These are phyloP conservation scores for Agelaius phoeniceus DNA, from an alignment of 2,113 vertebrate species.

Conservation along the genomic window DNA sequence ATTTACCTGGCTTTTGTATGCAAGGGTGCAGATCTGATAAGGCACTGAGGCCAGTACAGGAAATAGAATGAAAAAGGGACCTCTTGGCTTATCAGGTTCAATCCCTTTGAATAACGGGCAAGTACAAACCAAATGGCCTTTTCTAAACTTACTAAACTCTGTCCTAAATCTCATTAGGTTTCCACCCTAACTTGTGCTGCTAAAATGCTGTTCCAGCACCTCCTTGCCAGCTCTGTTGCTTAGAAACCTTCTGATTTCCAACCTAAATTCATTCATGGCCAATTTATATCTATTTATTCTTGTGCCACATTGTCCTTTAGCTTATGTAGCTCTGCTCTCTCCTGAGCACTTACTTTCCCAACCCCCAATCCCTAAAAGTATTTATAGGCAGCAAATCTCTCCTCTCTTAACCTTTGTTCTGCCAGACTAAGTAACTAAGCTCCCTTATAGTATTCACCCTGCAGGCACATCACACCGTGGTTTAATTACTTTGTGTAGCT, in stretches of 20 bases:
- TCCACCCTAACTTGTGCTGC: background rate
- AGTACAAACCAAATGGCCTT: constrained; percentile 50
- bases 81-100: constrained; percentile 32
- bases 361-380: constrained; percentile 31
- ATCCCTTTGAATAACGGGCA: constrained; percentile 33
- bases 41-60: background rate
- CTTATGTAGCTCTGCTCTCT: constrained; percentile 31
- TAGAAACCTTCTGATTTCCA: constrained; percentile 66
- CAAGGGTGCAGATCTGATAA: background rate
- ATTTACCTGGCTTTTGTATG: background rate
- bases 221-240: constrained; percentile 49
- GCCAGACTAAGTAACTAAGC: constrained; percentile 43
- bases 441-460: constrained; percentile 36
- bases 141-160: constrained; percentile 51
- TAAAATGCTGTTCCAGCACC: constrained; percentile 44
- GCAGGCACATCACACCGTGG: background rate
- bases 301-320: constrained; percentile 53
- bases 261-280: constrained; percentile 57
- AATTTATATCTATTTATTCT: constrained; percentile 70
- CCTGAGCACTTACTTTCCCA: constrained; percentile 37
- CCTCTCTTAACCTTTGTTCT: constrained; percentile 64
- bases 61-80: constrained; percentile 11
- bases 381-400: constrained; percentile 58
- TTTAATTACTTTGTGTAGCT: constrained; percentile 50
- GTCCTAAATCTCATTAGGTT: constrained; percentile 56